Base-by-base conservation (phyloP, 2,888 invertebrate genomes). In the Leptarthrus brevirostris region DNA sequence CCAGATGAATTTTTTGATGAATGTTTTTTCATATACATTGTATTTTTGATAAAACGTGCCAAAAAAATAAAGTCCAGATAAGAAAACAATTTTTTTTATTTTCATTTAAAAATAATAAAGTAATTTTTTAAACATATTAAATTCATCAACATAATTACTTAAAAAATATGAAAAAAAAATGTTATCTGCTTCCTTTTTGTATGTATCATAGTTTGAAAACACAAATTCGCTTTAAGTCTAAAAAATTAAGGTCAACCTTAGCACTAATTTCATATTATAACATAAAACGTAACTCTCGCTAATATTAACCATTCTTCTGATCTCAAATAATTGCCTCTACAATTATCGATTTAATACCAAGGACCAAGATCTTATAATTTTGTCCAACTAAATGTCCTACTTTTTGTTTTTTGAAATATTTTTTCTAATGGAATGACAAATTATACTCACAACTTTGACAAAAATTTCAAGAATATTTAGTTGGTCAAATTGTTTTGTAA, bases 71-170 rank as follows among this genome's bases (percentile, higher is more conserved):
- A 69, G 30, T 52, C 30, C 52, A 69, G 52, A 69, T 69, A 49
- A 30, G 52, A 69, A 69, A 69, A 69, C 34, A 69, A 47, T 47
- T 71, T 58, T 34, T 73, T 75, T 61, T 70, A 75, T 61, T 74
- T 69, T 73, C 52, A 69, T 58, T 58, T 44, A 74, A 40, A n/a
- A 58, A 44, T 73, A 12, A 66, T 64, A 71, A 44, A 24, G 56
- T 70, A 10, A n/a, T 54, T 69, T 71, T 58, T 26, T 61, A 73
- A 75, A 73, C 73, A 73, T 74, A 72, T 73, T 75, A 75, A 75
- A 75, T 75, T 75, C 75, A 75, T 75, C 75, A 75, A 73, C 75
- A 73, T 70, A 75, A 34, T 64, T 54, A 34, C 53, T 53, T 56
- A 69, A 30, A 52, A 52, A 69, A 52, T 52, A 69, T 14, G 52